These are phyloP conservation scores for Microcebus jonahi DNA, from an alignment of 2,113 vertebrate species.

Conservation along the genomic window DNA sequence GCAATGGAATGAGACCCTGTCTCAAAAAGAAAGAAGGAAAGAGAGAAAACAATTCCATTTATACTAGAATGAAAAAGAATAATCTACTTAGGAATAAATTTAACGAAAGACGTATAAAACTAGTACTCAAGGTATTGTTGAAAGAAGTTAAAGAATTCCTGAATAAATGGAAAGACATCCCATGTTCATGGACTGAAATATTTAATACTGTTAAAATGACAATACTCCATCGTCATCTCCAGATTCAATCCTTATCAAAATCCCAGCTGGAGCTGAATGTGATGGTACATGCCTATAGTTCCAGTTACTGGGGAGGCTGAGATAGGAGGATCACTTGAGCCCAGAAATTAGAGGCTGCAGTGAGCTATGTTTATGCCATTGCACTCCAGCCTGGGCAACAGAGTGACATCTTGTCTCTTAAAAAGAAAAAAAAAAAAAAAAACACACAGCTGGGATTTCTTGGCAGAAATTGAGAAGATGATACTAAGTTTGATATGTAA, in stretches of 20 bases:
- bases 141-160: not conserved
- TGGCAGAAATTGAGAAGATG: not conserved
- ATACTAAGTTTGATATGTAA: not conserved
- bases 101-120: not conserved
- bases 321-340: no score
- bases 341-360: no score
- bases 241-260: constrained; percentile 34
- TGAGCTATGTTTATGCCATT: no score
- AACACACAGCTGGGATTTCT: not conserved
- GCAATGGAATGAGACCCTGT: no score
- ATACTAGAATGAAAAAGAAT: not conserved
- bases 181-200: not conserved
- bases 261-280: not conserved
- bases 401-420: no score
- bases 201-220: not conserved
- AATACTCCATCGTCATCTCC: not conserved
- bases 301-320: no score
- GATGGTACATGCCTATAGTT: no score
- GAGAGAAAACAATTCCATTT: not conserved
- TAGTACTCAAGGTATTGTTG: not conserved
- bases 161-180: constrained; percentile 17
- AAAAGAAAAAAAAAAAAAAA: no score
- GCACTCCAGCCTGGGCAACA: no score
- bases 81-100: constrained; percentile 15
- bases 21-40: no score